Evolutionary conservation across 2,113 vertebrate genomes (phyloP).

Genomic region (Eptesicus fuscus): DNA sequence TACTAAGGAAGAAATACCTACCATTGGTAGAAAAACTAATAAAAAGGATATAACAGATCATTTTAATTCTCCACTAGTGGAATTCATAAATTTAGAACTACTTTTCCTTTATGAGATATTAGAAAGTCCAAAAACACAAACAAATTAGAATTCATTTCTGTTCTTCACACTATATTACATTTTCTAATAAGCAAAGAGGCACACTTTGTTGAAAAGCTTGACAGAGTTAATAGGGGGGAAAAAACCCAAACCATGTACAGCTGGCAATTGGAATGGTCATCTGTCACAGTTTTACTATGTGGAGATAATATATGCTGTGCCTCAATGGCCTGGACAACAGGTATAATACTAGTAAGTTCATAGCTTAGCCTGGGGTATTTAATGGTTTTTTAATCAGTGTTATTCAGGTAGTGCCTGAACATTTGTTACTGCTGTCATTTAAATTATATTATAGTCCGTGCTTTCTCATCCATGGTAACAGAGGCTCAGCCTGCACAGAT

Average conservation of each 20-base stretch:
- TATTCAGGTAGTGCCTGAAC: background rate
- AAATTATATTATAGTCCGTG: background rate
- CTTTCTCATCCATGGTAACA: background rate
- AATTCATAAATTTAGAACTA: conserved; percentile 23
- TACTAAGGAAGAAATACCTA: background rate
- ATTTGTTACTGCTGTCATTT: background rate
- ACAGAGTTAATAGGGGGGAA: conserved; percentile 29
- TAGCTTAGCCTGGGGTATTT: background rate
- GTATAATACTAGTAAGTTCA: conserved; percentile 8
- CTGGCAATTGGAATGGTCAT: conserved; percentile 10
- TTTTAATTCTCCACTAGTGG: background rate
- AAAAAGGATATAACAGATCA: background rate
- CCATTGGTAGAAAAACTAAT: background rate
- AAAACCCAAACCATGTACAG: background rate
- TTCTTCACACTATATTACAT: background rate
- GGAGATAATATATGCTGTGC: background rate
- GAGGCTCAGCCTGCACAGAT: background rate
- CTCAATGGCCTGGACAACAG: conserved; percentile 23
- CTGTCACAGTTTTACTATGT: background rate
- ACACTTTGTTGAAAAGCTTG: background rate
- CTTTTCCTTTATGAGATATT: background rate
- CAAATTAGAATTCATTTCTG: background rate
- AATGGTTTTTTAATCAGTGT: conserved; percentile 37
- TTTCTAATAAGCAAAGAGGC: conserved; percentile 40
- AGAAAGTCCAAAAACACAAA: background rate